A percentile compares a stretch with the other conserved stretches of the same genome.
Conservation (phyloP, 2,113 vertebrate genomes). For the Menidia beryllina region DNA sequence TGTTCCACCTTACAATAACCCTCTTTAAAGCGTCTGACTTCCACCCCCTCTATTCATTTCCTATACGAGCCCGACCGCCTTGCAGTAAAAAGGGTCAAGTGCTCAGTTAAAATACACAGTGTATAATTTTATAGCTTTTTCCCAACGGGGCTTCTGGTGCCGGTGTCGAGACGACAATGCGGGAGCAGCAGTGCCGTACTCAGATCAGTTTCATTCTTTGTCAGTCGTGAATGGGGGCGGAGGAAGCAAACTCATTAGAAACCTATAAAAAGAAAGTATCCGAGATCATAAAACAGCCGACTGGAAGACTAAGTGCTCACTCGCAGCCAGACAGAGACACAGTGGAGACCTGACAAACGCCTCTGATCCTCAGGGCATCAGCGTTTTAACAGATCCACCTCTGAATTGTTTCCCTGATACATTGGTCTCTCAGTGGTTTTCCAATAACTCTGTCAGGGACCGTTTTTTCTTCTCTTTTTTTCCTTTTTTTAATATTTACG, state of each 20-base stretch:
- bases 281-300: constrained; percentile 76
- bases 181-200: constrained; percentile 56
- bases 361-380: constrained; percentile 40
- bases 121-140: constrained; percentile 75
- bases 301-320: constrained; percentile 63
- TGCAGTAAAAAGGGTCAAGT: constrained; percentile 66
- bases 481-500: constrained; percentile 40
- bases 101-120: constrained; percentile 73
- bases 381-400: constrained; percentile 36
- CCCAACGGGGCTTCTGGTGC: constrained; percentile 70
- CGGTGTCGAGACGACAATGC: constrained; percentile 72
- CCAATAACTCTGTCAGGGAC: constrained; percentile 44
- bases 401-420: constrained; percentile 5
- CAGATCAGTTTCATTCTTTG: constrained; percentile 81
- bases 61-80: constrained; percentile 18
- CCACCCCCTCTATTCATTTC: constrained; percentile 19
- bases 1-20: constrained; percentile 29
- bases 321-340: constrained; percentile 57
- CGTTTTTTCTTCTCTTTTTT: too few relatives aligned
- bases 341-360: constrained; percentile 51
- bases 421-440: constrained; percentile 24
- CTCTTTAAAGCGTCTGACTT: constrained; percentile 5
- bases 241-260: constrained; percentile 77
- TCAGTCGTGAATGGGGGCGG: constrained; percentile 83
- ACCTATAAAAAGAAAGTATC: constrained; percentile 85